Conservation (phyloP, 2,888 invertebrate species). For the Heliconius sara region DNA sequence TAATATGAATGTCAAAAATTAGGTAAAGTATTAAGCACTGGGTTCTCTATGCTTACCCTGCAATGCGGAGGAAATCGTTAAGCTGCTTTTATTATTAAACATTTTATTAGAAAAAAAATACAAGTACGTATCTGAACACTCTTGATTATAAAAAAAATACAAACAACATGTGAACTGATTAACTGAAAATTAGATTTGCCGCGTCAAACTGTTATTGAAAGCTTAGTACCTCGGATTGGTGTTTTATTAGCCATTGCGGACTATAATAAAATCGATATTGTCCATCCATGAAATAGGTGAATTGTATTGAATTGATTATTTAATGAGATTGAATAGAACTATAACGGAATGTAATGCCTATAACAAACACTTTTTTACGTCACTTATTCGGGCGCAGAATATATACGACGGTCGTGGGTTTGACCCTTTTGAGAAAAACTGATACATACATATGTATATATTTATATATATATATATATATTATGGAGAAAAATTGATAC, state of each 20-base stretch:
- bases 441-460: no score
- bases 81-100: no score
- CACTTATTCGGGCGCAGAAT: no score
- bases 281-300: neutral
- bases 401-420: no score
- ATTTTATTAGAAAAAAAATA: no score
- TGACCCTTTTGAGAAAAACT: no score
- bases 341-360: no score
- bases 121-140: neutral
- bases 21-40: neutral
- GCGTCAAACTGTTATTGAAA: constrained; percentile 7
- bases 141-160: neutral
- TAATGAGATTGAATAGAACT: neutral
- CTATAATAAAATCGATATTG: constrained; percentile 7
- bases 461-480: no score
- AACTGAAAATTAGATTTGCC: constrained; percentile 10
- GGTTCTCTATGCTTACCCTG: neutral
- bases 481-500: no score
- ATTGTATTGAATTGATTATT: neutral
- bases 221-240: neutral
- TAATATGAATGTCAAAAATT: neutral
- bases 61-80: no score
- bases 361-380: no score
- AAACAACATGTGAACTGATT: neutral
- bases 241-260: neutral